These are phyloP conservation scores for Drosophila lacertosa DNA, from an alignment of 1,140 invertebrate genomes.

Conservation along the genomic window DNA sequence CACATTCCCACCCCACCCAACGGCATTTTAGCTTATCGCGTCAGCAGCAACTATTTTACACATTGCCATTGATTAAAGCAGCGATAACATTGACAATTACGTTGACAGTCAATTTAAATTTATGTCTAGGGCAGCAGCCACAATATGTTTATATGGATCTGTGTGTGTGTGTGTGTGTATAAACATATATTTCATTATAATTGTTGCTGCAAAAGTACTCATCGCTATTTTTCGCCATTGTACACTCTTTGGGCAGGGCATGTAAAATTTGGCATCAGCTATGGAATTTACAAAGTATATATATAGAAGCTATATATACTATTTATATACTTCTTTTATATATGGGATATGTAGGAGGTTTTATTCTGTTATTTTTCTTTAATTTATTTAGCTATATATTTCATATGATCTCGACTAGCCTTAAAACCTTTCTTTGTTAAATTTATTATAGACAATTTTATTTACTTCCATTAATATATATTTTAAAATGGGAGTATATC, in stretches of 20 bases:
- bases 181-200: constrained; percentile 56
- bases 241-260: not conserved
- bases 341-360: too few species aligned
- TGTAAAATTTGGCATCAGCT: not conserved
- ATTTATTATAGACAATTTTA: too few species aligned
- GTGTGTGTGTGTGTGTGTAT: too few species aligned
- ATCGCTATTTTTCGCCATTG: not conserved
- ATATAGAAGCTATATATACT: too few species aligned
- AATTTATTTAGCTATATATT: too few species aligned
- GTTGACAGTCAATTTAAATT: constrained; percentile 78
- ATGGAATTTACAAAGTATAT: not conserved
- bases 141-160: constrained; percentile 40
- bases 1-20: too few species aligned
- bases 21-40: constrained; percentile 21
- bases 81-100: constrained; percentile 67
- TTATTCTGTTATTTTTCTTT: too few species aligned
- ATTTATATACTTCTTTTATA: too few species aligned
- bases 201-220: constrained; percentile 32
- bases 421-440: too few species aligned
- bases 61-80: constrained; percentile 54
- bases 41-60: constrained; percentile 17
- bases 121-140: constrained; percentile 73
- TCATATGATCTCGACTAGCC: too few species aligned
- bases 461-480: too few species aligned
- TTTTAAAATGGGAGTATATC: too few species aligned